phyloP scores from a whole-genome alignment of 2,113 vertebrate genomes.

The Dromiciops gliroides region DNA sequence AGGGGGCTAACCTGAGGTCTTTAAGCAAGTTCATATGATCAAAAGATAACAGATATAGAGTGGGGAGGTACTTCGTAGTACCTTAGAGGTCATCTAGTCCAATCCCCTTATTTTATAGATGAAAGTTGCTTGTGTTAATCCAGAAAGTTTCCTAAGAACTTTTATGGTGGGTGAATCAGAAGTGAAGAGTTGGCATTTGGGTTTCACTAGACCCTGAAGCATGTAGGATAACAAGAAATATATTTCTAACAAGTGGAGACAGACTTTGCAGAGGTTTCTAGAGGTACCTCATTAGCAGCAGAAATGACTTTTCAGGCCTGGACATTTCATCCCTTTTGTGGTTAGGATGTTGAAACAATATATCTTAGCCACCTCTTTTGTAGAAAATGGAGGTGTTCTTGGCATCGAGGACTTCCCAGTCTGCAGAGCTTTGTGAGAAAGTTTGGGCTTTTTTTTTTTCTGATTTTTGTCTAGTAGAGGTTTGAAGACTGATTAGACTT shows the following conservation, averaged over 20 bases:
- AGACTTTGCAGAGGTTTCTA: background rate
- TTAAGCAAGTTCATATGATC: background rate
- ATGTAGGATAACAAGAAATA: background rate
- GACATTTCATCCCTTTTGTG: background rate
- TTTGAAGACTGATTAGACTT: constrained; percentile 54
- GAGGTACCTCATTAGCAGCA: background rate
- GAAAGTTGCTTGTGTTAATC: background rate
- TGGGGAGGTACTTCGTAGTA: background rate
- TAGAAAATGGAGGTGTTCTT: background rate
- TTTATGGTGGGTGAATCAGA: background rate
- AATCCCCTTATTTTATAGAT: background rate
- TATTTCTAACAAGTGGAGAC: background rate
- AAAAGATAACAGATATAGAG: background rate
- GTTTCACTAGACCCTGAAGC: background rate
- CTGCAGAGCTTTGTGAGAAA: background rate
- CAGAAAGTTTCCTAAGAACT: background rate
- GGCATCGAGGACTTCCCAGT: background rate
- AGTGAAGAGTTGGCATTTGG: background rate
- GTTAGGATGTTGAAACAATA: background rate
- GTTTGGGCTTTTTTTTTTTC: background rate
- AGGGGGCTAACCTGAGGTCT: background rate
- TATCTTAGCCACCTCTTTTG: background rate
- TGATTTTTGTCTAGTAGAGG: background rate
- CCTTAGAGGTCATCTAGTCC: background rate
- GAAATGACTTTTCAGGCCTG: background rate